Evolutionary conservation across 2,797 vertebrate genomes (phyloP).

Genomic region (Pangasius sanitwongsei): DNA sequence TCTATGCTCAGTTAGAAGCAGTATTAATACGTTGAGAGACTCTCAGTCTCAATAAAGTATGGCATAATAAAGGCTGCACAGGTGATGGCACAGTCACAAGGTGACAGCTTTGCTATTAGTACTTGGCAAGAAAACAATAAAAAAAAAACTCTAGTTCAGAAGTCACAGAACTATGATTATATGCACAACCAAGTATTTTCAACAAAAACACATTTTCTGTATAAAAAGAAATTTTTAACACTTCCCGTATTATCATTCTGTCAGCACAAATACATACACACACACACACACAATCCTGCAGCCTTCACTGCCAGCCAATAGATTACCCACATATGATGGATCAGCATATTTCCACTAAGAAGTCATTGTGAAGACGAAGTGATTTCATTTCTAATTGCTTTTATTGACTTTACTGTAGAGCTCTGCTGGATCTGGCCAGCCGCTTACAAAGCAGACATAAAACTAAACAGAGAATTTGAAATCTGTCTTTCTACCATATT

Average conservation of each 20-base stretch:
- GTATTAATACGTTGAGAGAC: neutral
- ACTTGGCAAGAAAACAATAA: neutral
- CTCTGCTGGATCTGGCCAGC: slow-evolving; percentile 36
- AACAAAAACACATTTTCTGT: neutral
- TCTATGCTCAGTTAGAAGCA: neutral
- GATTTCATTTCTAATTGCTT: slow-evolving; percentile 62
- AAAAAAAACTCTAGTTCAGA: neutral
- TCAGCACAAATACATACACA: neutral
- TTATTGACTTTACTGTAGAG: slow-evolving; percentile 56
- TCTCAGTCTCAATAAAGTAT: neutral
- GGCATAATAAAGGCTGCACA: neutral
- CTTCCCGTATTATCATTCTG: neutral
- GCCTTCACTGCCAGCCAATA: slow-evolving; percentile 40
- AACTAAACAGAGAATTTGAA: slow-evolving; percentile 27
- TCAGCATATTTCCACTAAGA: slow-evolving; percentile 59
- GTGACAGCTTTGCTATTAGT: neutral
- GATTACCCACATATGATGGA: slow-evolving; percentile 39
- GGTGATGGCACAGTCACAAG: neutral
- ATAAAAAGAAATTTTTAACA: neutral
- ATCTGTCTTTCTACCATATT: slow-evolving; percentile 24
- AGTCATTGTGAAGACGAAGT: slow-evolving; percentile 50
- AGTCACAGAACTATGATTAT: neutral
- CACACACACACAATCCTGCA: slow-evolving; percentile 3
- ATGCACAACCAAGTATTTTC: too few species aligned
- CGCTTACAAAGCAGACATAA: slow-evolving; percentile 51